Evolutionary conservation across 2,797 vertebrate genomes (phyloP).

Genomic region (Lerista edwardsae): DNA sequence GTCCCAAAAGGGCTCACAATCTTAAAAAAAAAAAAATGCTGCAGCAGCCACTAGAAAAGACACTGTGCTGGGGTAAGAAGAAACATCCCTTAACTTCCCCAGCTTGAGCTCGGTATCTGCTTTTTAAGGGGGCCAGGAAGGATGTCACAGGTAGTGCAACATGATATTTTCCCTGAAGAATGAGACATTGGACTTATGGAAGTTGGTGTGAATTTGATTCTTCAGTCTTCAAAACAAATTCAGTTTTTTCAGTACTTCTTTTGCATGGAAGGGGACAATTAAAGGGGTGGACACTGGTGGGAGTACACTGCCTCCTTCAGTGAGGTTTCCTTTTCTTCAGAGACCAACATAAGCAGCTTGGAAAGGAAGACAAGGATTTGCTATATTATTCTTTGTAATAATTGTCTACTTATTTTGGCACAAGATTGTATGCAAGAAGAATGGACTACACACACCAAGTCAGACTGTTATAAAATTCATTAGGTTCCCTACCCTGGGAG

Average conservation of each 20-base stretch:
- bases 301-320: constrained; percentile 50
- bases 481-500: constrained; percentile 31
- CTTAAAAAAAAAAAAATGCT: no score
- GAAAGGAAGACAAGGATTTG: constrained; percentile 22
- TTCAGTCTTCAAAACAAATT: not conserved
- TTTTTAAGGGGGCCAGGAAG: not conserved
- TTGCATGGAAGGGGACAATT: not conserved
- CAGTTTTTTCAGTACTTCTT: constrained; percentile 24
- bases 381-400: constrained; percentile 42
- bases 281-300: not conserved
- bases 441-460: constrained; percentile 43
- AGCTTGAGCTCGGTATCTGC: not conserved
- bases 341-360: constrained; percentile 1
- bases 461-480: constrained; percentile 54
- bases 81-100: not conserved
- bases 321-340: constrained; percentile 40
- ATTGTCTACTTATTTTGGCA: constrained; percentile 57
- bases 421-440: constrained; percentile 30
- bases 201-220: not conserved
- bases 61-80: no score
- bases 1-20: no score
- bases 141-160: not conserved
- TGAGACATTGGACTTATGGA: not conserved
- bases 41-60: no score
- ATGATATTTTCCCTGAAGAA: not conserved